A percentile compares a stretch with the other conserved stretches of the same genome.
Conservation (phyloP, 2,113 vertebrate genomes). For the Sylvietta virens region DNA sequence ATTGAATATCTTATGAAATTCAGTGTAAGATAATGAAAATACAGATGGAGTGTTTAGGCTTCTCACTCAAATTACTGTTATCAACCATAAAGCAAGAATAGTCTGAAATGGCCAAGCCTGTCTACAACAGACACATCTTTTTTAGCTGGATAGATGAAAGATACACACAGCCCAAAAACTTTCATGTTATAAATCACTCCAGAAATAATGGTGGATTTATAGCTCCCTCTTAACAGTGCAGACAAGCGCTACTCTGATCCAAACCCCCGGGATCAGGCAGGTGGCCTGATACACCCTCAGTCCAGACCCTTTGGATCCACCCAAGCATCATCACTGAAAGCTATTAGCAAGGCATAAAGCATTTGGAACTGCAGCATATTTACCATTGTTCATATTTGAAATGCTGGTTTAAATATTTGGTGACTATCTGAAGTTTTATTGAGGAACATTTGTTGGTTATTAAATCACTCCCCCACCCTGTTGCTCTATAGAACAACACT, state of each 20-base stretch:
- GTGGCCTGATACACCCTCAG: not conserved
- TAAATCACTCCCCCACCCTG: not conserved
- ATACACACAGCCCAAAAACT: not conserved
- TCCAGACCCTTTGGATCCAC: not conserved
- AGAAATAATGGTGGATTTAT: not conserved
- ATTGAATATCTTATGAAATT: not conserved
- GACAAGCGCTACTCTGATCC: not conserved
- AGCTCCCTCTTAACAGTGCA: not conserved
- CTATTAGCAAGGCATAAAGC: not conserved
- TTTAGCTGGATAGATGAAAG: not conserved
- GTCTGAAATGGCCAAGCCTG: not conserved
- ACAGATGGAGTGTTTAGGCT: not conserved
- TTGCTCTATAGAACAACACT: not conserved
- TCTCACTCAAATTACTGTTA: not conserved
- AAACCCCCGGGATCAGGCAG: not conserved
- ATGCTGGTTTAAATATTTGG: not conserved
- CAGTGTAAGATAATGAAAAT: not conserved
- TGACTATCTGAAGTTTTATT: conserved; percentile 30
- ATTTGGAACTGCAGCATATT: not conserved
- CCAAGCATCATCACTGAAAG: not conserved
- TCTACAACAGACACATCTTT: not conserved
- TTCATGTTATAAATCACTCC: not conserved
- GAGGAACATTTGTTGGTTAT: not conserved
- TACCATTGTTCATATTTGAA: not conserved
- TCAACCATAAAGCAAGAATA: not conserved